These are phyloP conservation scores for Mesitornis unicolor DNA, from an alignment of 2,113 vertebrate genomes.

Conservation along the genomic window DNA sequence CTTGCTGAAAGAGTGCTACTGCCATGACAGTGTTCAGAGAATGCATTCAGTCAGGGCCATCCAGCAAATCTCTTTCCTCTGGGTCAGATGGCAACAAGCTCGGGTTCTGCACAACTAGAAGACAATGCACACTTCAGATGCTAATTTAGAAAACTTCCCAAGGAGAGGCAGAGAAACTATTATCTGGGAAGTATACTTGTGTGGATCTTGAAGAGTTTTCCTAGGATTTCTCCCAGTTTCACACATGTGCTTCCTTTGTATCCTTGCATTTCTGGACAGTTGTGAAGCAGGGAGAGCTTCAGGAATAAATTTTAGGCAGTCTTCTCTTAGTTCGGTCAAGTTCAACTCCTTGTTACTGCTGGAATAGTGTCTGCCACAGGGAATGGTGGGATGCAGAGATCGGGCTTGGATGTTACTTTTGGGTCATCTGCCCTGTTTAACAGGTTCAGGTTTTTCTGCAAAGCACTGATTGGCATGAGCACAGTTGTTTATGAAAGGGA, in stretches of 20 bases:
- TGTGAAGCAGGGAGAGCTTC: neutral
- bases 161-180: neutral
- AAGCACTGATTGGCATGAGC: neutral
- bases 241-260: neutral
- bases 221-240: neutral
- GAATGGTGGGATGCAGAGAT: neutral
- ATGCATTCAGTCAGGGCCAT: neutral
- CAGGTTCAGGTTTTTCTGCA: neutral
- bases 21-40: neutral
- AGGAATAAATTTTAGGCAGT: neutral
- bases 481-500: neutral
- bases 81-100: neutral
- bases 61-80: neutral
- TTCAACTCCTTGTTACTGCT: neutral
- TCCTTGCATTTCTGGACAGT: neutral
- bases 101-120: neutral
- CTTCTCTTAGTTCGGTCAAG: neutral
- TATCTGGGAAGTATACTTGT: neutral
- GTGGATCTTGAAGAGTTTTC: neutral
- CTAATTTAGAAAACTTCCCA: neutral
- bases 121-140: neutral
- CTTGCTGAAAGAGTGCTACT: neutral
- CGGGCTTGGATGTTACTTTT: neutral
- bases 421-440: neutral
- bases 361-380: fast-evolving